Conservation (phyloP, 1,140 invertebrate species). For the Trichogramma pretiosum region DNA sequence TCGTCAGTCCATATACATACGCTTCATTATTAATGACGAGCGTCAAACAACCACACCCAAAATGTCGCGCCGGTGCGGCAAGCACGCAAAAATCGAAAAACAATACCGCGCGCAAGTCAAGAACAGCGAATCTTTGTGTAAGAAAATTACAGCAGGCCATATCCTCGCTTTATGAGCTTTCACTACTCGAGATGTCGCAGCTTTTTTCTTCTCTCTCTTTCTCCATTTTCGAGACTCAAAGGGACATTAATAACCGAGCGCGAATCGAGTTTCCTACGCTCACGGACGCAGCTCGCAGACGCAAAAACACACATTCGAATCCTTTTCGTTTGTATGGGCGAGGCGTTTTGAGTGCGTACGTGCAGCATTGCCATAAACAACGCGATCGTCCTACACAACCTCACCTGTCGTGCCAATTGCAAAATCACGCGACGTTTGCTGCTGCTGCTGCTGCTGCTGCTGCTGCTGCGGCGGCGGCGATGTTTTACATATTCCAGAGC, state of each 20-base stretch:
- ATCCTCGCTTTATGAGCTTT: slow-evolving; percentile 14
- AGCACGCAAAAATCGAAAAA: no score
- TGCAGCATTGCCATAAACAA: slow-evolving; percentile 35
- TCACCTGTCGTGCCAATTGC: slow-evolving; percentile 38
- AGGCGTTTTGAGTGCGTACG: slow-evolving; percentile 32
- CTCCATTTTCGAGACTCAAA: background rate
- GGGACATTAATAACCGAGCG: slow-evolving; percentile 12
- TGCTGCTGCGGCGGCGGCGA: no score
- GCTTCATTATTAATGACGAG: slow-evolving; percentile 9
- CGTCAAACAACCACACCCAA: no score
- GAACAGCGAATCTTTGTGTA: slow-evolving; percentile 4
- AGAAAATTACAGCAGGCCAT: slow-evolving; percentile 10
- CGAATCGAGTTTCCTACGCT: slow-evolving; percentile 12
- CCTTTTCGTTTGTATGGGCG: no score
- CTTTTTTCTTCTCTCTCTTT: background rate
- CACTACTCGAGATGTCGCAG: slow-evolving; percentile 9
- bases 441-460: no score
- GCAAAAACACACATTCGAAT: no score
- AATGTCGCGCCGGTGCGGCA: no score
- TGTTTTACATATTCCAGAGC: no score
- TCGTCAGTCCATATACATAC: no score
- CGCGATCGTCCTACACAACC: slow-evolving; percentile 40
- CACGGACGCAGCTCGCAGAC: no score
- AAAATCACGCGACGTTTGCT: slow-evolving; percentile 28
- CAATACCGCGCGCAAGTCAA: background rate